Conservation (phyloP, 2,888 invertebrate species). For the Epirrita christyi region DNA sequence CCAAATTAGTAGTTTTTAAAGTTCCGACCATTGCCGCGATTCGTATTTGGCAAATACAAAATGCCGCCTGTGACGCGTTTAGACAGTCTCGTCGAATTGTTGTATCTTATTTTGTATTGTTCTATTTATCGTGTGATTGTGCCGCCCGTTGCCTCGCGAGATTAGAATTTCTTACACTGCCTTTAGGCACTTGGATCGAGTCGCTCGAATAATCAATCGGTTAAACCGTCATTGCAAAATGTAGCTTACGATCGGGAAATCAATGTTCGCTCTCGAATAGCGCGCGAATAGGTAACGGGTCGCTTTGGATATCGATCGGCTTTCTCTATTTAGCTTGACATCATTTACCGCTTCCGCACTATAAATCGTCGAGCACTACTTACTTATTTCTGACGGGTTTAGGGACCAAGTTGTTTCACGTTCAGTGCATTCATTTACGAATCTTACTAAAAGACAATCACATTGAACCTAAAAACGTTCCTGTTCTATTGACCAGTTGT, state of each 20-base stretch:
- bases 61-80: slow-evolving; percentile 54
- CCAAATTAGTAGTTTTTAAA: slow-evolving; percentile 68
- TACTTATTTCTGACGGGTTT: slow-evolving; percentile 54
- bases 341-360: slow-evolving; percentile 36
- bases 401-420: slow-evolving; percentile 64
- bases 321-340: slow-evolving; percentile 44
- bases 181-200: slow-evolving; percentile 29
- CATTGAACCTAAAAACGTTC: slow-evolving; percentile 51
- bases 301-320: slow-evolving; percentile 43
- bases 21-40: slow-evolving; percentile 59
- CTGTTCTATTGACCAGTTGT: slow-evolving; percentile 43
- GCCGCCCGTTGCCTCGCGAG: slow-evolving; percentile 26
- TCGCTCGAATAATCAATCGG: slow-evolving; percentile 37
- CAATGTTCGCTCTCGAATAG: slow-evolving; percentile 28
- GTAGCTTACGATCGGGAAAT: slow-evolving; percentile 18
- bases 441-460: slow-evolving; percentile 73
- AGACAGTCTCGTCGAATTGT: slow-evolving; percentile 11
- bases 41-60: slow-evolving; percentile 54
- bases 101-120: slow-evolving; percentile 15
- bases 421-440: slow-evolving; percentile 39
- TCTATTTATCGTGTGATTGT: slow-evolving; percentile 19
- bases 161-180: slow-evolving; percentile 33
- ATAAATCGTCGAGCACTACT: slow-evolving; percentile 41
- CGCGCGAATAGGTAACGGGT: slow-evolving; percentile 37
- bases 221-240: slow-evolving; percentile 32